Conservation (phyloP, 1,140 invertebrate species). For the Meloidogyne floridensis region DNA sequence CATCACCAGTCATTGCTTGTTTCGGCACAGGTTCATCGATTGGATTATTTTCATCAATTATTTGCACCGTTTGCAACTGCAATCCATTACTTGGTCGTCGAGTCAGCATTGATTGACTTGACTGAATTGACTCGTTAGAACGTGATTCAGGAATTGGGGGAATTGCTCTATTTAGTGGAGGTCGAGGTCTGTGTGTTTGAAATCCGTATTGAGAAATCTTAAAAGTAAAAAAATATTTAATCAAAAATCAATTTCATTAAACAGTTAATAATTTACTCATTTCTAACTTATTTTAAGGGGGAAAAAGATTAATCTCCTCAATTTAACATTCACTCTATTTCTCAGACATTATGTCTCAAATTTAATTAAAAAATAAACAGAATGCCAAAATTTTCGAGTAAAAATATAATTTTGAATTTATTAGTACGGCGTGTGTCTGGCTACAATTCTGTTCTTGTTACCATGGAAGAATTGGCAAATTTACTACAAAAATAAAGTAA, state of each 20-base stretch:
- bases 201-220: slow-evolving; percentile 30
- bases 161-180: slow-evolving; percentile 52
- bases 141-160: slow-evolving; percentile 56
- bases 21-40: slow-evolving; percentile 31
- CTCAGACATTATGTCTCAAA: no score
- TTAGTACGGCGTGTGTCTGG: no score
- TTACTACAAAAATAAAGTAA: no score
- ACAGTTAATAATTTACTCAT: no score
- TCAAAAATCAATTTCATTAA: no score
- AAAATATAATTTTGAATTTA: no score
- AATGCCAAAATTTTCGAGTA: not conserved
- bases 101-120: slow-evolving; percentile 30
- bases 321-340: no score
- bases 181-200: slow-evolving; percentile 40
- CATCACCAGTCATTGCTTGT: slow-evolving; percentile 8
- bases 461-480: no score
- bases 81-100: slow-evolving; percentile 18
- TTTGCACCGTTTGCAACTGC: slow-evolving; percentile 24
- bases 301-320: no score
- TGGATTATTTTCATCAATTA: slow-evolving; percentile 33
- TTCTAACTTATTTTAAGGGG: no score
- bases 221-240: not conserved
- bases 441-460: no score
- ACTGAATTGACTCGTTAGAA: slow-evolving; percentile 53
- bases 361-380: not conserved